Evolutionary conservation across 2,888 invertebrate species (phyloP), one percentile per base, ranked within the genome.

Genomic region (Incurvaria masculella): DNA sequence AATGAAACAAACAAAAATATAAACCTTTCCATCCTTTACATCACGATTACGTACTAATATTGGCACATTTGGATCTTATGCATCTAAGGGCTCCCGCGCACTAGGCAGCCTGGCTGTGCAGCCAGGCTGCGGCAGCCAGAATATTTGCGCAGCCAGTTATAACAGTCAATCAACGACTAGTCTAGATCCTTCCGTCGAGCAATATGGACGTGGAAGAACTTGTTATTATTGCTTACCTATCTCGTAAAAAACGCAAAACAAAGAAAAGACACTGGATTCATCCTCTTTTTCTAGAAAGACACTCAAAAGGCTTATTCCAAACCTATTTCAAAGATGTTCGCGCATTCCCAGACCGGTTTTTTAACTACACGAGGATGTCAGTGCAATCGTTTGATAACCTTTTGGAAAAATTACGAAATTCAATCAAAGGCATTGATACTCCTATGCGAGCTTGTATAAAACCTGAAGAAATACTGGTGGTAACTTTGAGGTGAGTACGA

Each of bases 201-300:
- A 10, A 57, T 56, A 57, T 56, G 56, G 56, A 58, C 54, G 56
- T 55, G 54, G 54, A 54, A 54, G 52, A 56, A 54, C 50, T 54
- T 54, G 40, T 56, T 44, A 55, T 56, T 54, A 46, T 49, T 43
- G 49, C 43, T 55, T 53, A 51, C 50, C 51, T 55, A 53, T 52
- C 52, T 53, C 52, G 53, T 53, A 56, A 55, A 51, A 56, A 55
- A 55, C 52, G 55, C 50, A 56, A 55, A 55, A 49, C 47, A 55
- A 53, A 53, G 52, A 55, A 54, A 56, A 57, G 45, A 55, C 43
- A 56, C 46, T 55, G 55, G 56, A 53, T 58, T 56, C 54, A 56
- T 56, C 56, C 56, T 53, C 54, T 58, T 56, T 55, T 58, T 54
- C 53, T 55, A 53, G 54, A 59, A 56, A 49, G 56, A 20, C 45